These are phyloP conservation scores for Cuniculus paca DNA, from an alignment of 2,797 vertebrate genomes.

Conservation along the genomic window DNA sequence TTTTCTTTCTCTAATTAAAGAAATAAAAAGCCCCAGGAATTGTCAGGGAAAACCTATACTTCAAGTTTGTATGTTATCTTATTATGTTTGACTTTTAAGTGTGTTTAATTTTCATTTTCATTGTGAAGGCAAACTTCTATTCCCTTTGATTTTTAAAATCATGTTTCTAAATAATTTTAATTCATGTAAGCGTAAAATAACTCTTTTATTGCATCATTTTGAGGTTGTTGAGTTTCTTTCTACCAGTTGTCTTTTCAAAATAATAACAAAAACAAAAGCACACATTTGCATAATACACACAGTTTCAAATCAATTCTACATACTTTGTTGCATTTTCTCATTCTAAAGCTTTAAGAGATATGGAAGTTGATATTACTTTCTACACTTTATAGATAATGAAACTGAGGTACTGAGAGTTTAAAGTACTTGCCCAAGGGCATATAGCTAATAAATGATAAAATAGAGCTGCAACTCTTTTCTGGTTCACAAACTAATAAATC, in stretches of 20 bases:
- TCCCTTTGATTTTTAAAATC: constrained; percentile 72
- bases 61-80: constrained; percentile 48
- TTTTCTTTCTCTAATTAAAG: constrained; percentile 54
- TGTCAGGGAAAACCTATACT: constrained; percentile 38
- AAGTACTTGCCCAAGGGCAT: constrained; percentile 69
- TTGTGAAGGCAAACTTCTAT: constrained; percentile 57
- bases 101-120: constrained; percentile 73
- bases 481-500: constrained; percentile 75
- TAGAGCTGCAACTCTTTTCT: constrained; percentile 50
- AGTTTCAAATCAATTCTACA: constrained; percentile 60
- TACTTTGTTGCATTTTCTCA: constrained; percentile 55
- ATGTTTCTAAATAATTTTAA: constrained; percentile 66
- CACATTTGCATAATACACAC: constrained; percentile 66
- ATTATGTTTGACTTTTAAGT: constrained; percentile 62
- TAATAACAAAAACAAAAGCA: constrained; percentile 66
- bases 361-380: constrained; percentile 73
- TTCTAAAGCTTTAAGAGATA: constrained; percentile 73
- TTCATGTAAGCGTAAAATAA: constrained; percentile 42
- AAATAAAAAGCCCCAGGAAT: constrained; percentile 52
- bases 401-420: constrained; percentile 71
- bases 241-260: constrained; percentile 66
- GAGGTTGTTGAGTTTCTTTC: constrained; percentile 55
- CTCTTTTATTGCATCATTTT: constrained; percentile 55
- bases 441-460: constrained; percentile 79
- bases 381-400: constrained; percentile 78